Base-by-base conservation (phyloP, 1,140 invertebrate genomes). In the Nilaparvata lugens region DNA sequence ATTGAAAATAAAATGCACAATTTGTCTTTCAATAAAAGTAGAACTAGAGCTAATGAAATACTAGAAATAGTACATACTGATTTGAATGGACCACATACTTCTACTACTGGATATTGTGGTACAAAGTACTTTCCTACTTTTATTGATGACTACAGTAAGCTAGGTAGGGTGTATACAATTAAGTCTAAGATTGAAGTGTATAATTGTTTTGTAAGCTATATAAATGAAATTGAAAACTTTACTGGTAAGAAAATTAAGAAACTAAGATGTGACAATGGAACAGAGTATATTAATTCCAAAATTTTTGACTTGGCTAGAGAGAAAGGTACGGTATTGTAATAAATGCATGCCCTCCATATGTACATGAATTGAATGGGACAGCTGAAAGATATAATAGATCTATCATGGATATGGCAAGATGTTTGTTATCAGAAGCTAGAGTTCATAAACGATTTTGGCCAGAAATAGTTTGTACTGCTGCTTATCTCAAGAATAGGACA, bases 231-330 rank as follows among this genome's bases (percentile, higher is more conserved):
- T 38, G 56, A 67, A 56, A 67, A 64, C 52, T n/a, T 54, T 61
- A 66, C 58, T 14, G 54, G 64, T 56, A 68, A 68, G 57, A 63
- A 42, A 45, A 58, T 70, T 23, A 70, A 67, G 65, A 58, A 58
- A 28, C 23, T 67, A 21, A 64, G 64, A 62, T 69, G 62, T 64
- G 68, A 67, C 68, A 66, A 66, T 48, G 68, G 68, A 1, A 63
- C 16, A 52, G 68, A 69, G 61, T 68, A 65, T 65, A 58, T 69
- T 24, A 69, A 66, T 66, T 31, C 18, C 42, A 31, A 59, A 25
- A 19, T 68, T 42, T 64, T 57, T 53, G 43, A 62, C 9, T 70
- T 68, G 53, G 38, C 52, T 14, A 61, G 48, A 55, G 42, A 64
- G 45, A 65, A 66, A n/a, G 66, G 64, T 7, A 66, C 66, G 66